Evolutionary conservation across 2,888 invertebrate species (phyloP).

Genomic region (Dexiosoma caninum): DNA sequence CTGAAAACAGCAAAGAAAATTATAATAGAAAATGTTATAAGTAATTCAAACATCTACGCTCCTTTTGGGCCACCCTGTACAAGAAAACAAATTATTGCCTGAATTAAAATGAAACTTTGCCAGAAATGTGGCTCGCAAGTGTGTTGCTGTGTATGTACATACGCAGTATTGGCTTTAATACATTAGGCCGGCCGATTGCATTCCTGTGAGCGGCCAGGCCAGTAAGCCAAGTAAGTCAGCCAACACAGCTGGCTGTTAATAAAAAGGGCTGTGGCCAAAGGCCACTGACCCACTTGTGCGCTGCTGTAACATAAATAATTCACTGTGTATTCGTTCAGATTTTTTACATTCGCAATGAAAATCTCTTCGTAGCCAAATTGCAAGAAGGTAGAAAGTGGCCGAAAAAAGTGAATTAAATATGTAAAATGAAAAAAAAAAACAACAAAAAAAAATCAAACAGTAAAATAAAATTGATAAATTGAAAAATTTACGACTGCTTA

Average conservation of each 20-base stretch:
- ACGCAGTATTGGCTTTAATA: background rate
- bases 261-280: constrained; percentile 67
- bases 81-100: constrained; percentile 32
- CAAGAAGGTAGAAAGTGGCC: constrained; percentile 55
- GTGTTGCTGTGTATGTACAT: background rate
- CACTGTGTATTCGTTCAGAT: constrained; percentile 10
- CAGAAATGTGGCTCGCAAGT: constrained; percentile 20
- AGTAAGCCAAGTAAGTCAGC: constrained; percentile 2
- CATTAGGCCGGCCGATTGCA: constrained; percentile 24
- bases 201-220: constrained; percentile 36
- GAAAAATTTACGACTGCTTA: constrained; percentile 58
- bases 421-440: background rate
- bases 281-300: constrained; percentile 65
- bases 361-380: constrained; percentile 9
- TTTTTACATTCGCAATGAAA: constrained; percentile 30
- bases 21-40: too few species aligned
- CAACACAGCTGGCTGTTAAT: constrained; percentile 22
- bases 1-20: too few species aligned
- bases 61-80: too few species aligned
- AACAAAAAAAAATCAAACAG: too few species aligned
- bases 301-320: constrained; percentile 26
- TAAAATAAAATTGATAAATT: constrained; percentile 53
- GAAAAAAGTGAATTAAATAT: constrained; percentile 50
- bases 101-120: constrained; percentile 44
- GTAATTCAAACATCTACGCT: too few species aligned